phyloP scores from a whole-genome alignment of 2,113 vertebrate genomes.

The Apaloderma vittatum region DNA sequence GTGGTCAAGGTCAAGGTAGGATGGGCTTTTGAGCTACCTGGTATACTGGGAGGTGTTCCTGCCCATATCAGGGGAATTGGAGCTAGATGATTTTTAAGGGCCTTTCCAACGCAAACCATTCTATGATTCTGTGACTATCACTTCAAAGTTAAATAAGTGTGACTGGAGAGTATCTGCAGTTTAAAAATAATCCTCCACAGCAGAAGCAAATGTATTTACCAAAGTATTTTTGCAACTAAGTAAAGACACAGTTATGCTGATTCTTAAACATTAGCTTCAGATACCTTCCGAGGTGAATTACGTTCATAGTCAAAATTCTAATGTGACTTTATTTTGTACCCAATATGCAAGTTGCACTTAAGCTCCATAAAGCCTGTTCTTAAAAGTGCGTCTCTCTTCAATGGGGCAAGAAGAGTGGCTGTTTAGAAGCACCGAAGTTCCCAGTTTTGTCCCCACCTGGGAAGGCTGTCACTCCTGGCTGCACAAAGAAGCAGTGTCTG shows the following conservation, averaged over 20 bases:
- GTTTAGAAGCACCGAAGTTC: background rate
- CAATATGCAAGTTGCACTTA: background rate
- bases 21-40: background rate
- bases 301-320: background rate
- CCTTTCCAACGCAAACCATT: background rate
- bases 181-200: background rate
- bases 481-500: background rate
- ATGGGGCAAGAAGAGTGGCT: fast-evolving
- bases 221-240: background rate
- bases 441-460: background rate
- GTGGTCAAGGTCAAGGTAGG: background rate
- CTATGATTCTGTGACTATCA: background rate
- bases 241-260: background rate
- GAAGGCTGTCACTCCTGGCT: background rate
- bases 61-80: background rate
- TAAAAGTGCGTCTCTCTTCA: fast-evolving
- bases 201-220: background rate
- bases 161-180: background rate
- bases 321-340: background rate
- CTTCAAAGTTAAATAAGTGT: background rate
- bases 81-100: background rate
- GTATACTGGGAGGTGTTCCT: background rate
- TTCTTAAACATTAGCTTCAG: background rate
- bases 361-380: background rate
- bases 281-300: background rate